Evolutionary conservation across 30 jellyfish, hydroid and myxozoan species (phyloP).

Genomic region (Clytia hemisphaerica): DNA sequence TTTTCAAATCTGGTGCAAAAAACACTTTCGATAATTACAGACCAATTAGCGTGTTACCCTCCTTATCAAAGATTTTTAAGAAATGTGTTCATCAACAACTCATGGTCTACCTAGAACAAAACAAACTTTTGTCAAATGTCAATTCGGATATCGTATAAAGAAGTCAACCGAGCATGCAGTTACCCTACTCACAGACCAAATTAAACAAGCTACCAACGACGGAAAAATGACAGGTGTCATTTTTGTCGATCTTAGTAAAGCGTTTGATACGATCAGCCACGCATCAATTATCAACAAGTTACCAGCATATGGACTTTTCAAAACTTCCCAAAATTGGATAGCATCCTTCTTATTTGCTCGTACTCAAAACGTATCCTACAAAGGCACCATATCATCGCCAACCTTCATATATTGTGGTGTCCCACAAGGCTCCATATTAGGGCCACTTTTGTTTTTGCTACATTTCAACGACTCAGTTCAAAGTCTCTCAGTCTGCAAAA

Average conservation of each 20-base stretch:
- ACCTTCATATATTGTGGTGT: conserved; percentile 34
- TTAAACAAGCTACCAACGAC: conserved; percentile 28
- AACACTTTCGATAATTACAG: conserved; percentile 37
- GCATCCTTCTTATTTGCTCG: too few relatives aligned
- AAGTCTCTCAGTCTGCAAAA: conserved; percentile 6
- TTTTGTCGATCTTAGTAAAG: conserved; percentile 38
- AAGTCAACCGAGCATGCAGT: conserved; percentile 45
- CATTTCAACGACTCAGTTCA: conserved; percentile 8
- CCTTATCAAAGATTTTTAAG: conserved; percentile 29
- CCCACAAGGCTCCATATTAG: conserved; percentile 48
- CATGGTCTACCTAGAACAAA: conserved; percentile 18
- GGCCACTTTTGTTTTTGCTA: conserved; percentile 36
- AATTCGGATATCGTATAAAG: conserved; percentile 42
- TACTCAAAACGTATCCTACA: conserved; percentile 2
- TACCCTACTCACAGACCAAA: conserved; percentile 28
- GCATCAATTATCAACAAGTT: conserved; percentile 23
- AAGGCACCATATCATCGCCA: conserved; percentile 28
- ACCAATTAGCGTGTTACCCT: conserved; percentile 49
- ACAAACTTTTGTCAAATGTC: conserved; percentile 31
- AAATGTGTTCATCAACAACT: conserved; percentile 25
- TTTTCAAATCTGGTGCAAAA: conserved; percentile 30
- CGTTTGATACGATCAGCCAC: conserved; percentile 49
- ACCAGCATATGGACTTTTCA: conserved; percentile 22
- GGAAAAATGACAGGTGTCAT: conserved; percentile 41
- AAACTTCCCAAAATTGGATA: too few relatives aligned